phyloP scores from a whole-genome alignment of 2,888 invertebrate genomes.

The Agrilus biguttatus region DNA sequence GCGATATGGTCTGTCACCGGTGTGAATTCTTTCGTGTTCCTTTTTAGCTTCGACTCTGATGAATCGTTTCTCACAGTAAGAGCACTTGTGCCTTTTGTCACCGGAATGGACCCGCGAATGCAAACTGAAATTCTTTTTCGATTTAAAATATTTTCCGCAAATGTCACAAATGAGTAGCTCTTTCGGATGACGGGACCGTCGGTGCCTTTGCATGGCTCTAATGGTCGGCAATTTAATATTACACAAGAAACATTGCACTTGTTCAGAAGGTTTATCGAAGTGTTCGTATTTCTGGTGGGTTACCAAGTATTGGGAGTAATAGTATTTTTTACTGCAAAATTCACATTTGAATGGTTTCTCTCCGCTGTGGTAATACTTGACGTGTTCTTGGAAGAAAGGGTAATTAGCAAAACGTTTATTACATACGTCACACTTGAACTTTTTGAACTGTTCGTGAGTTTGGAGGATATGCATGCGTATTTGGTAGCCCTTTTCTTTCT shows the following conservation, averaged over 20 bases:
- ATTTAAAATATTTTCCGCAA: constrained; percentile 26
- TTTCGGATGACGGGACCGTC: too few relatives aligned
- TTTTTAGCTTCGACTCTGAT: constrained; percentile 17
- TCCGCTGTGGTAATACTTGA: constrained; percentile 27
- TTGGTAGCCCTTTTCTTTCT: background rate
- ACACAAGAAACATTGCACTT: too few relatives aligned
- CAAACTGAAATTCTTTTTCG: constrained; percentile 21
- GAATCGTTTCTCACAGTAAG: constrained; percentile 8
- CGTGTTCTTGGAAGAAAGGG: background rate
- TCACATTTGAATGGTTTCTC: constrained; percentile 31
- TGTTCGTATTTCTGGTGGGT: too few relatives aligned
- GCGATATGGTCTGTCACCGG: constrained; percentile 22
- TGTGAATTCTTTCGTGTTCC: constrained; percentile 22
- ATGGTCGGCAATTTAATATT: too few relatives aligned
- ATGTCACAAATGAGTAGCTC: constrained; percentile 17
- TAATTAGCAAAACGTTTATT: constrained; percentile 1
- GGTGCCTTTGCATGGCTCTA: too few relatives aligned
- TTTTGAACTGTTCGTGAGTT: constrained; percentile 2
- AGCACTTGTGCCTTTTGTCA: constrained; percentile 10
- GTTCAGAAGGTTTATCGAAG: too few relatives aligned
- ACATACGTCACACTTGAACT: constrained; percentile 2
- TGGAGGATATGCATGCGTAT: constrained; percentile 1
- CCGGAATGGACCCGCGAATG: constrained; percentile 30
- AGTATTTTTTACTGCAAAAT: constrained; percentile 15
- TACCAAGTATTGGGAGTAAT: too few relatives aligned